These are phyloP conservation scores for Caenorhabditis angaria DNA, from an alignment of 2,888 invertebrate species.

Conservation along the genomic window DNA sequence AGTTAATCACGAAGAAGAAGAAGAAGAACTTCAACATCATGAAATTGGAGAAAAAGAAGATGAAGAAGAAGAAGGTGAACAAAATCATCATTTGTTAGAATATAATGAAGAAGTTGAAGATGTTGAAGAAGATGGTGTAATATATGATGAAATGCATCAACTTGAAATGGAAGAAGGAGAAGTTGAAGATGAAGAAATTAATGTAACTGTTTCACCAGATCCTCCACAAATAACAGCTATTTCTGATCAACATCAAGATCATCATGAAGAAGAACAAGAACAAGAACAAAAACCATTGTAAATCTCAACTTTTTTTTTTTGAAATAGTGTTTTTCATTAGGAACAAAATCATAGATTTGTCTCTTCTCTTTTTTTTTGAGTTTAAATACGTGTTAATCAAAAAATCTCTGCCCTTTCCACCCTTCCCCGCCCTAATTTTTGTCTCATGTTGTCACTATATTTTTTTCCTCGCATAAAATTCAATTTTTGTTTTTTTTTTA, in stretches of 20 bases:
- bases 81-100: background rate
- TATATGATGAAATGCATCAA: slow-evolving; percentile 19
- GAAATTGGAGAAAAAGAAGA: slow-evolving; percentile 14
- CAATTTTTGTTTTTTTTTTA: background rate
- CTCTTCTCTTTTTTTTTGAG: no score
- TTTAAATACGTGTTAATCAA: no score
- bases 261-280: background rate
- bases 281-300: no score
- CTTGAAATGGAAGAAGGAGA: slow-evolving; percentile 8
- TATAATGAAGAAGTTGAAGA: background rate
- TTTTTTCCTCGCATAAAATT: background rate
- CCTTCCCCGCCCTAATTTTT: no score
- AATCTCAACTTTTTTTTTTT: background rate
- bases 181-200: background rate
- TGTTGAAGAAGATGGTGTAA: slow-evolving; percentile 7
- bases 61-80: slow-evolving; percentile 8
- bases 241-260: background rate
- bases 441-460: background rate
- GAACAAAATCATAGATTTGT: no score
- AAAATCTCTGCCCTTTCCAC: no score
- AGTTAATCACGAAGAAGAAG: background rate
- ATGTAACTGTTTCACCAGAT: background rate
- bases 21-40: background rate
- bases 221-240: background rate
- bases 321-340: no score